A percentile compares a stretch with the other conserved stretches of the same genome.
Evolutionary conservation across 2,888 invertebrate species (phyloP).

Genomic region (Tetragonisca angustula): DNA sequence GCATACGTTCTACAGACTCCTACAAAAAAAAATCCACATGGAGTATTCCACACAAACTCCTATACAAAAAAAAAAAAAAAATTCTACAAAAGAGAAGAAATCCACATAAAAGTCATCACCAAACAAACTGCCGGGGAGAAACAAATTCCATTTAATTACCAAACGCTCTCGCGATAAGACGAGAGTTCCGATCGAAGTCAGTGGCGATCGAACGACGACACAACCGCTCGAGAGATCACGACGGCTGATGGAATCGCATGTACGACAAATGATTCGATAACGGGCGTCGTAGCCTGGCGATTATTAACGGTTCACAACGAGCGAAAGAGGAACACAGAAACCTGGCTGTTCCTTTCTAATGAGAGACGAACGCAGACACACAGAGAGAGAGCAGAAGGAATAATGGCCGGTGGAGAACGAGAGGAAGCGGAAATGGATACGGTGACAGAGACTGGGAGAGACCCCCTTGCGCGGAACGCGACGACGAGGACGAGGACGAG

Average conservation of each 20-base stretch:
- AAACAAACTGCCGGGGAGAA: too few relatives aligned
- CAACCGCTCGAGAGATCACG: background rate
- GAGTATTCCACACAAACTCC: too few relatives aligned
- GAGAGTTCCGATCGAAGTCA: too few relatives aligned
- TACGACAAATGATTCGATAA: conserved; percentile 41
- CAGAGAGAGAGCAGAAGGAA: background rate
- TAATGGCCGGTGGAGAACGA: conserved; percentile 27
- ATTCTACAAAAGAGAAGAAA: too few relatives aligned
- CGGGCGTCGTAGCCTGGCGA: conserved; percentile 1
- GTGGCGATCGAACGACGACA: background rate
- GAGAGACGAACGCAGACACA: conserved; percentile 26
- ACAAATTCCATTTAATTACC: too few relatives aligned
- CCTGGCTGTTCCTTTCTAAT: conserved; percentile 12
- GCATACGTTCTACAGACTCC: too few relatives aligned
- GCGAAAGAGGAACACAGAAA: too few relatives aligned
- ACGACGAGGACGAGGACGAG: background rate
- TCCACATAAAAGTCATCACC: too few relatives aligned
- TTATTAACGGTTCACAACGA: conserved; percentile 23
- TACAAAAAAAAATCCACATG: too few relatives aligned
- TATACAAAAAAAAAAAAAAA: too few relatives aligned
- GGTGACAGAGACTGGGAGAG: conserved; percentile 16
- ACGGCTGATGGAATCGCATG: background rate
- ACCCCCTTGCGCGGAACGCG: background rate
- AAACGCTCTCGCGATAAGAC: too few relatives aligned
- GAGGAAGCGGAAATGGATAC: conserved; percentile 48